Evolutionary conservation across 2,113 vertebrate genomes (phyloP), one percentile per base, ranked within the genome.

Genomic region (Otis tarda): DNA sequence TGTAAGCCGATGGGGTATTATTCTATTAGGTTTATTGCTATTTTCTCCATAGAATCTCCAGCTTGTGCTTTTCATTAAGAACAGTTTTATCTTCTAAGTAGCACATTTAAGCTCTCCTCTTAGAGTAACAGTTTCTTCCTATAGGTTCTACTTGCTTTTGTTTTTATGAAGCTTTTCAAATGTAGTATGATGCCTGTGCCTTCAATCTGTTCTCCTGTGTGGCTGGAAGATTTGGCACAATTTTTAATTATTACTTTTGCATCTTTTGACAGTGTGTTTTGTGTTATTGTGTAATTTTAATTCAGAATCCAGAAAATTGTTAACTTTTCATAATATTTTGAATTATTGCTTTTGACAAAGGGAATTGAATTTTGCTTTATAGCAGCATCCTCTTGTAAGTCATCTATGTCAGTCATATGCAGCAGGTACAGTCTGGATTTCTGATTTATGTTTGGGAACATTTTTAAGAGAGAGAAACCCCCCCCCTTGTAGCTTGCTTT

Each of bases 41-140:
- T 82, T 89, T 87, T 79, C 83, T 88, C 90, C 41, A 53, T 12
- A 80, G 63, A 73, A 82, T 59, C 14, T 91, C 63, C 15, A 61
- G 30, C 60, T 90, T 65, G 6, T 70, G 65, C 65, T 97, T 97
- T 97, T 91, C 73, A 80, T 87, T 94, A 97, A 83, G 81, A 93
- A 59, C 31, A 41, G 16, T 67, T 41, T 96, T 96, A 89, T 82
- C 77, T 91, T 87, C 28, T 83, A 77, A 89, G 76, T 50, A 65
- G 69, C 16, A 88, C 45, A 81, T 83, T 95, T 79, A 84, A 94
- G 22, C 60, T 93, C 39, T 83, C 53, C 33, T 95, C 14, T 79
- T 70, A 94, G 31, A 87, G 25, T 45, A 87, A 67, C 24, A 25
- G 2, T 6, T 8, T 96, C 33, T 94, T 89, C 60, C 57, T 57